Base-by-base conservation (phyloP, 1,140 invertebrate species). In the Drosophila miranda region DNA sequence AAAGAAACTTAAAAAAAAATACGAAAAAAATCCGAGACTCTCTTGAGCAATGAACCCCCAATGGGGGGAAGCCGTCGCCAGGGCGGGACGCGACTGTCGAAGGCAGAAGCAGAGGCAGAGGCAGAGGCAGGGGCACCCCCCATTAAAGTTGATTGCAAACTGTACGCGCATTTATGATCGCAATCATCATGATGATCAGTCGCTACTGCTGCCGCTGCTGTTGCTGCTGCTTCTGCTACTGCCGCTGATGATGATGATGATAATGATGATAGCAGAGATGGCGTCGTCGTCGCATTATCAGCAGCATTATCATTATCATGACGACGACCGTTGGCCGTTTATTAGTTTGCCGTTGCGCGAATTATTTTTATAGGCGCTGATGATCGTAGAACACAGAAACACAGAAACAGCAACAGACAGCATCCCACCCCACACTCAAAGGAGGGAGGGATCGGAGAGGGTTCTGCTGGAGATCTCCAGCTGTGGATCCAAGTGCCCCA, bases 91-190 rank as follows among this genome's bases (percentile, higher is more conserved):
- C 34, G 34, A 38, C 11, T 38, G 34, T 38, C 34, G 8, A 11
- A 13, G 34, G 34, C 11, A 38, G 11, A 5, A 34, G 3, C 30
- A 28, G 28, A 7, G 30, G 9, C 30, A 28, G 28, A 7, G 30
- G 9, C 30, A 34, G 34, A 4, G 30, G 3, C 30, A 41, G 73
- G 53, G 28, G 34, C 41, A 66, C 54, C 50, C 45, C 63, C 58
- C 79, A 82, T 82, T 83, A 75, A 82, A 83, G 75, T 82, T 82
- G 79, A 82, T 82, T 83, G 80, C 79, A 83, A 82, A 82, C 79
- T 82, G 79, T 82, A 82, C 79, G 79, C 79, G 79, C 79, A 79
- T 83, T 82, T 82, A 68, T 68, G 62, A 68, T 68, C 62, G 19
- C 23, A 19, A 42, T n/a, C 41, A 55, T 21, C 41, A 59, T 61